These are phyloP conservation scores for Montipora foliosa DNA, from an alignment of 64 coral and sea anemone genomes.

Conservation along the genomic window DNA sequence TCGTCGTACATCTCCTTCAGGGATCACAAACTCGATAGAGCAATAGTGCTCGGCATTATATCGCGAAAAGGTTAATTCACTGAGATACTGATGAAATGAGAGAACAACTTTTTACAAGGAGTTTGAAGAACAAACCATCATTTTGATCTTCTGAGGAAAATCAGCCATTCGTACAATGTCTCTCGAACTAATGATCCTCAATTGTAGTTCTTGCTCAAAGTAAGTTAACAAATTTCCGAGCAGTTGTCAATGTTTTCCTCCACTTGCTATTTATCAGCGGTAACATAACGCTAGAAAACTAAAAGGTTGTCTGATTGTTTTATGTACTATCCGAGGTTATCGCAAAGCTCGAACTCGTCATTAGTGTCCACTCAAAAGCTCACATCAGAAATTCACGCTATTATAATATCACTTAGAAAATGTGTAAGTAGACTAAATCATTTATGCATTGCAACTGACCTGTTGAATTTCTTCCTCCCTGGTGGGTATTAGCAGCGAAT, in stretches of 20 bases:
- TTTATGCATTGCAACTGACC: background rate
- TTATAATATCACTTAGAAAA: too few species aligned
- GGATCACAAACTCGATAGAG: background rate
- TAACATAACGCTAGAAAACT: too few species aligned
- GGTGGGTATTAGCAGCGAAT: constrained; percentile 61
- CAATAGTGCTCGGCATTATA: background rate
- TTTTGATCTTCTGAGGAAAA: background rate
- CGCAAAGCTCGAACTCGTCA: background rate
- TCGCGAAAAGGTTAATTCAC: background rate
- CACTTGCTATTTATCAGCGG: background rate
- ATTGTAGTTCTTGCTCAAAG: background rate
- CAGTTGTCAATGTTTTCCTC: background rate
- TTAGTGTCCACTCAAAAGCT: background rate
- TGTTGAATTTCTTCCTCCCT: constrained; percentile 69
- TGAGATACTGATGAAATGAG: background rate
- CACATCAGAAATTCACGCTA: background rate
- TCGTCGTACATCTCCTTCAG: background rate
- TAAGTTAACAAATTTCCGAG: background rate
- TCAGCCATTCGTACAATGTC: background rate
- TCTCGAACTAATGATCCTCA: background rate
- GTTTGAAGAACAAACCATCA: background rate
- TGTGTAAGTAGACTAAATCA: background rate
- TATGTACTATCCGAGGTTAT: background rate
- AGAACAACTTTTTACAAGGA: too few species aligned
- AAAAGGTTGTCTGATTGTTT: background rate